Conservation (phyloP, 1,140 invertebrate species). For the Drosophila athabasca region DNA sequence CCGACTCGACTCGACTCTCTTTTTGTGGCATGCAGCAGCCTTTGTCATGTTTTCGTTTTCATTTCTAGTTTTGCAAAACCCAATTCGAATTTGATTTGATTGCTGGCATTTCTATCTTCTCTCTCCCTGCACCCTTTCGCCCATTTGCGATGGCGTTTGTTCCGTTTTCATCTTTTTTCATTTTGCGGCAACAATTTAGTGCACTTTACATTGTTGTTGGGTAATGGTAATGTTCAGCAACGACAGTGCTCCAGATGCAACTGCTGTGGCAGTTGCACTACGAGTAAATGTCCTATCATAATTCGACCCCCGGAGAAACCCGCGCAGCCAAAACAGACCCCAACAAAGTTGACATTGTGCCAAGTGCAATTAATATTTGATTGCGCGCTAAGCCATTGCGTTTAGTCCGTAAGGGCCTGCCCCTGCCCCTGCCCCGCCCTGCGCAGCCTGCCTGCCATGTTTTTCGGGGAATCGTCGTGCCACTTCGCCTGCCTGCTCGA, state of each 20-base stretch:
- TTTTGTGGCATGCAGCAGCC: constrained; percentile 44
- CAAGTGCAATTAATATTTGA: constrained; percentile 69
- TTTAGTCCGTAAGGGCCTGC: constrained; percentile 22
- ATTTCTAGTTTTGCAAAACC: constrained; percentile 58
- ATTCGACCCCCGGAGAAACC: constrained; percentile 46
- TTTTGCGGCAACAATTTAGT: constrained; percentile 62
- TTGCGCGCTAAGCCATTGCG: constrained; percentile 55
- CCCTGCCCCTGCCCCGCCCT: no score
- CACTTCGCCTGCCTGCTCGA: no score
- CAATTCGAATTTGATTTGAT: constrained; percentile 75
- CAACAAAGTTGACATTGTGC: constrained; percentile 68
- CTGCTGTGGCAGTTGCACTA: constrained; percentile 6
- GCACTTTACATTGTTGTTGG: constrained; percentile 67
- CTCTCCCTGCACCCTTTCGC: neutral
- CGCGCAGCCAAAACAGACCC: constrained; percentile 34
- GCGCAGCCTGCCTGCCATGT: constrained; percentile 1
- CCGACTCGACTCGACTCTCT: constrained; percentile 7
- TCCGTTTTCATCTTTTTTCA: constrained; percentile 29
- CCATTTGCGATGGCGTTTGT: constrained; percentile 1
- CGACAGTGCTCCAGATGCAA: constrained; percentile 9
- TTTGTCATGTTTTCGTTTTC: constrained; percentile 59
- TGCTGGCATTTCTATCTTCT: constrained; percentile 43
- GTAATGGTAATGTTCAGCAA: constrained; percentile 46
- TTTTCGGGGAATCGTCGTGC: no score
- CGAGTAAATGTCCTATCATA: constrained; percentile 37